These are phyloP conservation scores for Maniola hyperantus DNA, from an alignment of 2,888 invertebrate species.

Conservation along the genomic window DNA sequence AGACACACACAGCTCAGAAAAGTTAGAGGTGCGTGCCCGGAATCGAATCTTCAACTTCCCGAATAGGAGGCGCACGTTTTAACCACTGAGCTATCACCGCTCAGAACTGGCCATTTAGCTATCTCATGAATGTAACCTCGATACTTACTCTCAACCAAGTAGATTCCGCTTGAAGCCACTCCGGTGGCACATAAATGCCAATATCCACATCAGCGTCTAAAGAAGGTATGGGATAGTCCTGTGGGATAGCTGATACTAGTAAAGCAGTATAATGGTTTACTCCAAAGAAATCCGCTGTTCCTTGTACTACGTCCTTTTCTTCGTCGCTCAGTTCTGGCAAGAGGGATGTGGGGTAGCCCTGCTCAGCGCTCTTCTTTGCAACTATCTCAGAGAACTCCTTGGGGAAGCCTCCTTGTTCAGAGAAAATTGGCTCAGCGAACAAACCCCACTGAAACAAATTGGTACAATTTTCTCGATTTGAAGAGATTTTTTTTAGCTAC, in stretches of 20 bases:
- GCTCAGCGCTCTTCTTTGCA: constrained; percentile 57
- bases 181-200: constrained; percentile 43
- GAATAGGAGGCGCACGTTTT: too few relatives aligned
- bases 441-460: constrained; percentile 61
- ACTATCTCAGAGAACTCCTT: constrained; percentile 69
- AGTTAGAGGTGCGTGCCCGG: too few relatives aligned
- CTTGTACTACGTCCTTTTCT: constrained; percentile 53
- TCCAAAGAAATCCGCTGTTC: constrained; percentile 71
- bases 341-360: constrained; percentile 52
- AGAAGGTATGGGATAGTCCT: constrained; percentile 46
- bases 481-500: too few relatives aligned
- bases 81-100: too few relatives aligned
- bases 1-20: too few relatives aligned
- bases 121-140: too few relatives aligned
- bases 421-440: constrained; percentile 77
- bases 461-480: too few relatives aligned
- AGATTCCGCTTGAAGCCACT: constrained; percentile 56
- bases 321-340: constrained; percentile 53
- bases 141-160: constrained; percentile 55
- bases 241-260: constrained; percentile 50
- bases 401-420: constrained; percentile 78
- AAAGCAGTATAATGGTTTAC: constrained; percentile 86
- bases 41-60: too few relatives aligned
- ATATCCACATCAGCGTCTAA: constrained; percentile 51
- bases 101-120: neutral